Evolutionary conservation across 2,797 vertebrate genomes (phyloP).

Genomic region (Acanthis flammea): DNA sequence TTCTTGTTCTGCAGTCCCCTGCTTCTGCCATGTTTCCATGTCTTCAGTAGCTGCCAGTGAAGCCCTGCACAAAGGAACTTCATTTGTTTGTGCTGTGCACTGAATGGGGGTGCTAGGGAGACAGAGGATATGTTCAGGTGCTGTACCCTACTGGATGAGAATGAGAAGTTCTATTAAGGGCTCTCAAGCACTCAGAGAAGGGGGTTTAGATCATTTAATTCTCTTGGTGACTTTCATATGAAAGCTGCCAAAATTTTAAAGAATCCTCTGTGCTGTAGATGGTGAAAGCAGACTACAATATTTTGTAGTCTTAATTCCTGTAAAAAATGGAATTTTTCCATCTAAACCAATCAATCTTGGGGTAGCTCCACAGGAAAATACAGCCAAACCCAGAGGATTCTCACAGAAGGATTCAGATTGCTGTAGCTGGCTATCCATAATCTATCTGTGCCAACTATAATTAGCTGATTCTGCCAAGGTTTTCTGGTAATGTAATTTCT

Average conservation of each 20-base stretch:
- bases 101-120: background rate
- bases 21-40: background rate
- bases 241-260: background rate
- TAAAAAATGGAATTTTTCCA: background rate
- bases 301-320: background rate
- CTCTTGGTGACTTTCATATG: background rate
- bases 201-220: background rate
- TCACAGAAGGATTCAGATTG: background rate
- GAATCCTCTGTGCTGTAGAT: background rate
- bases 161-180: background rate
- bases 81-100: background rate
- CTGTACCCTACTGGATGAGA: background rate
- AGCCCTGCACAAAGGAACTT: background rate
- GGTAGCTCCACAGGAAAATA: background rate
- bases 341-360: background rate
- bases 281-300: background rate
- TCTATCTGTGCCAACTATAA: conserved; percentile 16
- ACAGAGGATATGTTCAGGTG: background rate
- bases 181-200: background rate
- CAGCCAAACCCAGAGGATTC: background rate
- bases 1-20: background rate
- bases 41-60: background rate
- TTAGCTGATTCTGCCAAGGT: conserved; percentile 28
- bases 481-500: conserved; percentile 44
- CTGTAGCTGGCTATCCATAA: background rate